Conservation (phyloP, 1,140 invertebrate genomes). For the Bradysia coprophila region DNA sequence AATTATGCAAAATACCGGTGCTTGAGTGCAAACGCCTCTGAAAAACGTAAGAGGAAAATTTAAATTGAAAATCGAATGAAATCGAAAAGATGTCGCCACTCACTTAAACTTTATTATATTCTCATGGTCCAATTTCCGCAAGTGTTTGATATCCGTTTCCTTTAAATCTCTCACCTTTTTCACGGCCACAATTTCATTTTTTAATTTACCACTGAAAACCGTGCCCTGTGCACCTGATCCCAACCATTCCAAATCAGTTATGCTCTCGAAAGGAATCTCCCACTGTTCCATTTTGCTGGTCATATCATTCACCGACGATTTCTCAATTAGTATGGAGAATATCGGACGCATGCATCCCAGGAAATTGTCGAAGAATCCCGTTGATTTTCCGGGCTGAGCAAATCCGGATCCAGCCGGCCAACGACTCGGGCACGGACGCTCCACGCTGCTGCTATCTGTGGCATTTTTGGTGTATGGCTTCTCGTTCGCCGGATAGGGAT, state of each 20-base stretch:
- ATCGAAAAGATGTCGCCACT: too few relatives aligned
- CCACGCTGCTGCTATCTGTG: slow-evolving; percentile 21
- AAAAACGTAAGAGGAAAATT: slow-evolving; percentile 3
- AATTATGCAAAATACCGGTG: slow-evolving; percentile 88
- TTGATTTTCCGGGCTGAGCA: slow-evolving; percentile 29
- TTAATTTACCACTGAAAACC: slow-evolving; percentile 78
- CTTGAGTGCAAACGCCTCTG: slow-evolving; percentile 81
- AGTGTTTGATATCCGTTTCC: slow-evolving; percentile 88
- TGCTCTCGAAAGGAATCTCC: slow-evolving; percentile 89
- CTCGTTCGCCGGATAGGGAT: slow-evolving; percentile 18
- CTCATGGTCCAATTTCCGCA: slow-evolving; percentile 86
- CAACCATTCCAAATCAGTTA: slow-evolving; percentile 80
- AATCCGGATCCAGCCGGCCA: slow-evolving; percentile 23
- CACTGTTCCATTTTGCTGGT: slow-evolving; percentile 49
- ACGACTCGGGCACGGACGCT: slow-evolving; percentile 22
- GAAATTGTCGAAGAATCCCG: slow-evolving; percentile 62
- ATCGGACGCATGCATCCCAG: slow-evolving; percentile 73
- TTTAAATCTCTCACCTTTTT: slow-evolving; percentile 88
- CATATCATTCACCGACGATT: slow-evolving; percentile 30
- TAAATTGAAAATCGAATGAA: background rate
- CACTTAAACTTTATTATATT: slow-evolving; percentile 93
- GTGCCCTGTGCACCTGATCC: slow-evolving; percentile 93
- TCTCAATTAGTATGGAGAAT: slow-evolving; percentile 67
- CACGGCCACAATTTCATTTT: slow-evolving; percentile 76
- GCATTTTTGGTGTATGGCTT: slow-evolving; percentile 1